A percentile compares a stretch with the other conserved stretches of the same genome.
These are phyloP conservation scores for Lasioglossum figueresi DNA, from an alignment of 2,888 invertebrate species.

Conservation along the genomic window DNA sequence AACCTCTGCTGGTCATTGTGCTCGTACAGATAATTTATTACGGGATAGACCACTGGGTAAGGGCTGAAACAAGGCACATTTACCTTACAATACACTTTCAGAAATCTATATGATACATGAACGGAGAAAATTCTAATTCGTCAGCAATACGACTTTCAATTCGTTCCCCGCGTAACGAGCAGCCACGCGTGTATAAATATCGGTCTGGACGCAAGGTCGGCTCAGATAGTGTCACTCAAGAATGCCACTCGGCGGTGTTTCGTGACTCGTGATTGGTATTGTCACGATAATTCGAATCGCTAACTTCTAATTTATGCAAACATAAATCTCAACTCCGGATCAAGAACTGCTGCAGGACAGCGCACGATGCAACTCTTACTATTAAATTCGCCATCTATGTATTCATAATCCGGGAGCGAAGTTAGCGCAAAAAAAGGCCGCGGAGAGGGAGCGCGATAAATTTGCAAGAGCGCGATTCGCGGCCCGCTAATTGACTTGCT, in stretches of 20 bases:
- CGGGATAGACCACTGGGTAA: background rate
- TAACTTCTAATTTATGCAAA: constrained; percentile 47
- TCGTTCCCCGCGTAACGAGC: background rate
- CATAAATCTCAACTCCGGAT: constrained; percentile 40
- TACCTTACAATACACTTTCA: background rate
- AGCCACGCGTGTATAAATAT: background rate
- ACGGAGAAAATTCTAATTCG: background rate
- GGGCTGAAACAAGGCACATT: background rate
- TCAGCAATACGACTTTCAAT: background rate
- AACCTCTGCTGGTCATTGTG: background rate
- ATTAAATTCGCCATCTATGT: constrained; percentile 16
- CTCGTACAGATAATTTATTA: background rate
- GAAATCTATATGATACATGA: background rate
- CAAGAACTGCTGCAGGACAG: constrained; percentile 30
- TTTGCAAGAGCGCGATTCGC: background rate
- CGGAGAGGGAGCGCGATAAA: constrained; percentile 1
- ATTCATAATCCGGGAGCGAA: constrained; percentile 13
- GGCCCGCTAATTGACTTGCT: background rate
- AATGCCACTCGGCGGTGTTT: background rate
- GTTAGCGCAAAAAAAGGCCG: background rate
- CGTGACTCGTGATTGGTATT: constrained; percentile 7
- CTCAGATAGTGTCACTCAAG: background rate
- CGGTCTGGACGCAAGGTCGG: background rate
- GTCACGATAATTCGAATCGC: constrained; percentile 21
- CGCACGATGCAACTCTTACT: constrained; percentile 28